Evolutionary conservation across 1,140 invertebrate species (phyloP).

Genomic region (Battus philenor): DNA sequence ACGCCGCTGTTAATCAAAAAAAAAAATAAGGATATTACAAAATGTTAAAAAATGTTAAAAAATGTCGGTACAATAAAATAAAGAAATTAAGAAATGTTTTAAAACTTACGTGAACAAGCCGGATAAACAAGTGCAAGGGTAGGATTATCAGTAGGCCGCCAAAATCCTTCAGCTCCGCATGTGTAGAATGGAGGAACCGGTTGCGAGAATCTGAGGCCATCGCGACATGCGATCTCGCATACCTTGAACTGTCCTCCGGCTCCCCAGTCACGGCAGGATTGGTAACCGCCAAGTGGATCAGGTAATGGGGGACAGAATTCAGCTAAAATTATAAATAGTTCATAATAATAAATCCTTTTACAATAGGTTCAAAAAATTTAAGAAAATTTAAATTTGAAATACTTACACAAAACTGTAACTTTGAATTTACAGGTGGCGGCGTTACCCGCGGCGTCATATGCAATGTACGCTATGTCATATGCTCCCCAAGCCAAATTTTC

Average conservation of each 20-base stretch:
- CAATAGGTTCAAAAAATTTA: conserved; percentile 1
- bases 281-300: conserved; percentile 92
- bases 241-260: conserved; percentile 96
- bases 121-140: conserved; percentile 89
- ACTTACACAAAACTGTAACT: conserved; percentile 92
- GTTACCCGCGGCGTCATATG: conserved; percentile 93
- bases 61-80: too few species aligned
- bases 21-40: conserved; percentile 1
- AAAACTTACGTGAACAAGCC: conserved; percentile 89
- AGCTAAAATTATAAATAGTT: conserved; percentile 70
- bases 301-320: conserved; percentile 92
- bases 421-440: conserved; percentile 95
- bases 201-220: conserved; percentile 92
- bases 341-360: conserved; percentile 2
- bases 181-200: conserved; percentile 96
- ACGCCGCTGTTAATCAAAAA: conserved; percentile 77
- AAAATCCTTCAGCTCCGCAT: conserved; percentile 97
- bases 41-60: conserved; percentile 21
- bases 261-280: conserved; percentile 96
- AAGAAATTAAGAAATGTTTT: too few species aligned
- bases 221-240: conserved; percentile 92
- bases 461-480: conserved; percentile 95
- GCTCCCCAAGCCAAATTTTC: conserved; percentile 95
- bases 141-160: conserved; percentile 91
- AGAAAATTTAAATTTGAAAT: background rate